These are phyloP conservation scores for Tribolium freemani DNA, from an alignment of 2,888 invertebrate species.

Conservation along the genomic window DNA sequence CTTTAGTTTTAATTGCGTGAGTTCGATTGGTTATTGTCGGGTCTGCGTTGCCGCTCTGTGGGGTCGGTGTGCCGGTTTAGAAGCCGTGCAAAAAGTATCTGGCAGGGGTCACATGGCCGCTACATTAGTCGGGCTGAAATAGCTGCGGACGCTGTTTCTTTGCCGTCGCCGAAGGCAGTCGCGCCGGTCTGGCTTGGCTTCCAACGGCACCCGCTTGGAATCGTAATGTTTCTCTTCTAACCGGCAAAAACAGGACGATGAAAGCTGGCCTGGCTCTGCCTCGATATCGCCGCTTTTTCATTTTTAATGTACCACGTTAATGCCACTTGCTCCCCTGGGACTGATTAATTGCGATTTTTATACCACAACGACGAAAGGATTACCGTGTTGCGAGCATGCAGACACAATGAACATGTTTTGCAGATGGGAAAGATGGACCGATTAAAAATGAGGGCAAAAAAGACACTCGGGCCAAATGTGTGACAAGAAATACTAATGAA, in stretches of 20 bases:
- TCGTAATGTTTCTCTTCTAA: constrained; percentile 55
- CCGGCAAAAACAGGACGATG: constrained; percentile 56
- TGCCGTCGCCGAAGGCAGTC: constrained; percentile 62
- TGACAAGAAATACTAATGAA: no score
- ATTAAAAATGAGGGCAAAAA: not conserved
- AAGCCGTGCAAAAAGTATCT: constrained; percentile 58
- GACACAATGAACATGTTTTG: constrained; percentile 1
- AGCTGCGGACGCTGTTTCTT: constrained; percentile 62
- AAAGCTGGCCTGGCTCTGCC: constrained; percentile 51
- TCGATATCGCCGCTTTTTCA: constrained; percentile 51
- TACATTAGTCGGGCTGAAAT: constrained; percentile 60
- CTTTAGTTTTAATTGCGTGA: not conserved
- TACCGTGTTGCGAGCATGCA: constrained; percentile 21
- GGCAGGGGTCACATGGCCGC: constrained; percentile 61
- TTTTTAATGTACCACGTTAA: constrained; percentile 48
- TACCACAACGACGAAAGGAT: constrained; percentile 36
- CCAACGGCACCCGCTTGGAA: constrained; percentile 58
- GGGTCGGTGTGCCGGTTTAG: constrained; percentile 25
- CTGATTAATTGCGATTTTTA: constrained; percentile 42
- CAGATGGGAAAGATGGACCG: not conserved
- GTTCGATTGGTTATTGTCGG: not conserved
- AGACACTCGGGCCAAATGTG: no score
- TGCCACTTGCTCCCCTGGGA: constrained; percentile 35
- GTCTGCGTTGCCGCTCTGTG: constrained; percentile 20
- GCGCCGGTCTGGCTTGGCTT: constrained; percentile 61